Evolutionary conservation across 2,113 vertebrate species (phyloP), one percentile per base, ranked within the genome.

Genomic region (Octodon degus): DNA sequence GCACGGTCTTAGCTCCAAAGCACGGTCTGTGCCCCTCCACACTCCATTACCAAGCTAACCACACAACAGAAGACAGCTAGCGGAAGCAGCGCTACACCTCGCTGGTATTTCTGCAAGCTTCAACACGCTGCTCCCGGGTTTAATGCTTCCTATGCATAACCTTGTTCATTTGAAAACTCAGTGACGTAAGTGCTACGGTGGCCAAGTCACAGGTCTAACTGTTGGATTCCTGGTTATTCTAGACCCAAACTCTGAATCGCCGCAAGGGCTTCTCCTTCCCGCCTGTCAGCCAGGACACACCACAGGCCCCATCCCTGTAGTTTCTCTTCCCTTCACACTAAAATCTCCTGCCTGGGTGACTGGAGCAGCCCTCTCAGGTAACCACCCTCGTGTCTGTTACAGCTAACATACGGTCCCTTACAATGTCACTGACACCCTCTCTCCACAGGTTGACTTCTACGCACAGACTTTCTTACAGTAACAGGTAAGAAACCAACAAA

Each of bases 321-420:
- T 7, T 62, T 67, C 22, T 27, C 27, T 53, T 53, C 50, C 50
- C 37, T 72, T 79, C 22, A 60, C 40, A 79, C 53, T 32, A 40
- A 40, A 0, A 4, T 70, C 17, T 65, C 63, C 43, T 81, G 43
- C 22, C 55, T 20, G 30, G 58, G 68, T 2, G n/a, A 72, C 0
- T 2, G 3, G 11, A 24, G 6, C 47, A 83, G 37, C 27, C 82
- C 2, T 22, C 67, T 20, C 34, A 24, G 24, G 20, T 5, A 60
- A n/a, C 14, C 1, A 30, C 16, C 74, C 43, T 25, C 8, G 10
- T 14, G n/a, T 10, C 0, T 50, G 14, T 37, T 11, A 68, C 0
- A 50, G 12, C 2, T 60, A 53, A 86, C 12, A 70, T 13, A 37
- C 0, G 0, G 9, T 4, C 5, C 37, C 40, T 2, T 32, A 4